phyloP scores from a whole-genome alignment of 2,797 vertebrate genomes.

The Amblyraja radiata region DNA sequence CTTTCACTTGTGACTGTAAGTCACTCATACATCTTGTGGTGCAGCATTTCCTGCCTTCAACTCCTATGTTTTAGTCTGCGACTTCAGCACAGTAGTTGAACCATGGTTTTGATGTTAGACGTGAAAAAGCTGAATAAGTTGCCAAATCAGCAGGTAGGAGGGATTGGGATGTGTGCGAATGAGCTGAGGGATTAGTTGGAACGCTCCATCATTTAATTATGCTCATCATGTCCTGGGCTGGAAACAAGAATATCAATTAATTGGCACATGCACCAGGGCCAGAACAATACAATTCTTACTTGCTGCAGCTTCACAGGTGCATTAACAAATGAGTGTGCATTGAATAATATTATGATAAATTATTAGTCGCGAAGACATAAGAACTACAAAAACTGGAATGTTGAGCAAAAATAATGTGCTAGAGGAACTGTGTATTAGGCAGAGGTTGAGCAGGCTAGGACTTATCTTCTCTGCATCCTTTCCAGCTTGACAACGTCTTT shows the following conservation, averaged over 20 bases:
- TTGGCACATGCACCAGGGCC: too few species aligned
- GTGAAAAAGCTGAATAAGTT: not conserved
- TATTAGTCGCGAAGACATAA: too few species aligned
- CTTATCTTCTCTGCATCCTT: too few species aligned
- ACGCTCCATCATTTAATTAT: not conserved
- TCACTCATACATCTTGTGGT: not conserved
- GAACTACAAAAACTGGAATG: too few species aligned
- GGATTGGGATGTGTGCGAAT: not conserved
- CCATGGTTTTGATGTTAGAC: not conserved
- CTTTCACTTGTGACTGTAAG: conserved; percentile 11
- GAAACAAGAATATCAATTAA: not conserved
- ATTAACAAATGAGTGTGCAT: too few species aligned
- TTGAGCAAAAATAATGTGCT: too few species aligned
- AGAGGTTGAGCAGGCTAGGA: too few species aligned
- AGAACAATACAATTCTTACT: too few species aligned
- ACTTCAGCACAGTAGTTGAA: not conserved
- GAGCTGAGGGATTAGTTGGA: not conserved
- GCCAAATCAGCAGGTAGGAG: not conserved
- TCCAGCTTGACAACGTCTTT: too few species aligned
- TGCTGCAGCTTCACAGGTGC: too few species aligned
- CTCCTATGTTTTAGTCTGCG: not conserved
- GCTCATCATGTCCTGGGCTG: not conserved
- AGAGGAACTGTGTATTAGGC: too few species aligned
- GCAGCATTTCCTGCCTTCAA: conserved; percentile 13
- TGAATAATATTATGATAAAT: too few species aligned